Base-by-base conservation (phyloP, 1,140 invertebrate genomes). In the Rhagoletis pomonella region DNA sequence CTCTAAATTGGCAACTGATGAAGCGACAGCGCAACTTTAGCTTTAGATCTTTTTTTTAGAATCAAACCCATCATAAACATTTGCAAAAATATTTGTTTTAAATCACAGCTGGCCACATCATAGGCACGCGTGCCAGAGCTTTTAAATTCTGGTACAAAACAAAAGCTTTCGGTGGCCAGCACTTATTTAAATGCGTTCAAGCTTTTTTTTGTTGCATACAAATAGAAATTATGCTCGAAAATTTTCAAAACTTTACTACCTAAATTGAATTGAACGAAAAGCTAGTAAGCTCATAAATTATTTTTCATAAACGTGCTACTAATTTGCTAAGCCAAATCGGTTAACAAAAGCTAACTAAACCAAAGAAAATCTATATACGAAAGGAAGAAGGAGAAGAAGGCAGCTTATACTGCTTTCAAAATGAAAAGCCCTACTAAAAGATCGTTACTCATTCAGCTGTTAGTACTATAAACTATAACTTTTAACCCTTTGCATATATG, bases 341-440 rank as follows among this genome's bases (percentile, higher is more conserved):
- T 14, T 73, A 73, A 73, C 9, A 73, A 47, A 73, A 73, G 67
- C 67, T 73, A 73, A 73, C 67, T 73, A 73, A 73, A 73, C 67
- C 67, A 73, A 73, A 73, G 67, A 73, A 42, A 73, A 17, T 44
- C 3, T 6, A 44, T 69, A 44, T 55, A 69, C 7, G 39, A 29
- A 14, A 42, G 39, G 2, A 73, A 44, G 39, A 42, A 73, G 14
- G 39, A 10, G 5, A 73, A 44, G 67, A 17, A 62, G 29, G 67
- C 67, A 73, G 12, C 29, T 29, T 29, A 29, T 29, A 39, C 65
- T 29, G 39, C 65, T 3, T 14, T 14, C 39, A 29, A 67, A 39
- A 42, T 73, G 39, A 47, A 73, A 44, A 29, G 29, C 42, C 10
- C 9, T 44, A 4, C 10, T 39, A 73, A 67, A 64, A 69, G 5